Conservation (phyloP, 2,888 invertebrate genomes). For the Masnerella sp. region DNA sequence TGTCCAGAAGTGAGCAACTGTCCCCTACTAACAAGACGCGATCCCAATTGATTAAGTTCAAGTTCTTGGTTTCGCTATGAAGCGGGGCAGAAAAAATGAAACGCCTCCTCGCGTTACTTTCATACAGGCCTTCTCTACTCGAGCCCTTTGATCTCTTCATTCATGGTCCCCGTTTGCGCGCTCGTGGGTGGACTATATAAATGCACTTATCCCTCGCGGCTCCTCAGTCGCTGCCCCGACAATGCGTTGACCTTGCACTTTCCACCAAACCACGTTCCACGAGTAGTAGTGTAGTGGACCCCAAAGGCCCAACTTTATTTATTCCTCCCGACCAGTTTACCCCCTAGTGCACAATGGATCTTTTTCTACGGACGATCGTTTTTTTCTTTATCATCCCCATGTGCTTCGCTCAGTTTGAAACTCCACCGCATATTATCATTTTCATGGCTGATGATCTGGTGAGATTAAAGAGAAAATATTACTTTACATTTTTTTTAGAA, state of each 20-base stretch:
- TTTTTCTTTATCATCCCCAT: slow-evolving; percentile 26
- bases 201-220: slow-evolving; percentile 64
- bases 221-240: slow-evolving; percentile 62
- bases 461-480: too few relatives aligned
- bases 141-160: slow-evolving; percentile 63
- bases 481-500: too few relatives aligned
- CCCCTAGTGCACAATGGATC: neutral
- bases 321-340: neutral
- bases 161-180: slow-evolving; percentile 62
- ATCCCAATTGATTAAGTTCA: slow-evolving; percentile 54
- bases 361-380: slow-evolving; percentile 35
- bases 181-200: slow-evolving; percentile 70
- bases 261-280: slow-evolving; percentile 7
- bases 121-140: slow-evolving; percentile 61
- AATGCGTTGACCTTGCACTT: slow-evolving; percentile 64
- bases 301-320: too few relatives aligned
- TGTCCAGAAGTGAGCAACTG: too few relatives aligned
- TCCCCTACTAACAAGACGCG: too few relatives aligned
- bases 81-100: slow-evolving; percentile 11
- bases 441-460: slow-evolving; percentile 81
- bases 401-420: slow-evolving; percentile 66
- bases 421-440: slow-evolving; percentile 79
- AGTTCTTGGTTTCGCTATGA: slow-evolving; percentile 56
- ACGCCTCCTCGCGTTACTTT: slow-evolving; percentile 64
- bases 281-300: slow-evolving; percentile 28